phyloP scores from a whole-genome alignment of 2,888 invertebrate species.

The Amblyjoppa fuscipennis region DNA sequence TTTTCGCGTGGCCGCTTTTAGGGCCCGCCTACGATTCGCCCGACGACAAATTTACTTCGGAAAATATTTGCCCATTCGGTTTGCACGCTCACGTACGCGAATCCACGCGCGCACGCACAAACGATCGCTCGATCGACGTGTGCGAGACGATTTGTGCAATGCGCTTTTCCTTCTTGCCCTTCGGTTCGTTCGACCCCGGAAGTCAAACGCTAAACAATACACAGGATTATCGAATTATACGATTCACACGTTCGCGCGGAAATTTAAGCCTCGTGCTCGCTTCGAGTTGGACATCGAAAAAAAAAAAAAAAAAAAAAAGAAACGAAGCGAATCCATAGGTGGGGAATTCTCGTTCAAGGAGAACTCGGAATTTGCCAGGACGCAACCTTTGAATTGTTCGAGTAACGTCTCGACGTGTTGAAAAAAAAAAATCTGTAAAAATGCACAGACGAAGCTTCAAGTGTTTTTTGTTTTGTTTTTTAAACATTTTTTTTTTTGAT shows the following conservation, averaged over 20 bases:
- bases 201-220: not conserved
- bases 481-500: too few relatives aligned
- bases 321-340: not conserved
- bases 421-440: too few relatives aligned
- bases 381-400: too few relatives aligned
- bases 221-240: not conserved
- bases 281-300: not conserved
- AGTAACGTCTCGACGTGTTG: too few relatives aligned
- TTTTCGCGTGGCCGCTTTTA: not conserved
- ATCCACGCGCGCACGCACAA: slow-evolving; percentile 29
- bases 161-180: not conserved
- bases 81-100: slow-evolving; percentile 23
- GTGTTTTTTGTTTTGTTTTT: too few relatives aligned
- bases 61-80: slow-evolving; percentile 54
- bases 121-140: not conserved
- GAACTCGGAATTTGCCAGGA: too few relatives aligned
- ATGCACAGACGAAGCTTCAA: too few relatives aligned
- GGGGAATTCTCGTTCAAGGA: too few relatives aligned
- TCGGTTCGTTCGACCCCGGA: not conserved
- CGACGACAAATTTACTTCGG: slow-evolving; percentile 53
- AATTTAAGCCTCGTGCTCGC: not conserved
- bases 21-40: slow-evolving; percentile 10
- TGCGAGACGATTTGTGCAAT: not conserved
- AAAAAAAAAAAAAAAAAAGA: not conserved
- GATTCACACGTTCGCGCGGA: not conserved